Conservation (phyloP, 1,140 invertebrate species). For the Fopius arisanus region DNA sequence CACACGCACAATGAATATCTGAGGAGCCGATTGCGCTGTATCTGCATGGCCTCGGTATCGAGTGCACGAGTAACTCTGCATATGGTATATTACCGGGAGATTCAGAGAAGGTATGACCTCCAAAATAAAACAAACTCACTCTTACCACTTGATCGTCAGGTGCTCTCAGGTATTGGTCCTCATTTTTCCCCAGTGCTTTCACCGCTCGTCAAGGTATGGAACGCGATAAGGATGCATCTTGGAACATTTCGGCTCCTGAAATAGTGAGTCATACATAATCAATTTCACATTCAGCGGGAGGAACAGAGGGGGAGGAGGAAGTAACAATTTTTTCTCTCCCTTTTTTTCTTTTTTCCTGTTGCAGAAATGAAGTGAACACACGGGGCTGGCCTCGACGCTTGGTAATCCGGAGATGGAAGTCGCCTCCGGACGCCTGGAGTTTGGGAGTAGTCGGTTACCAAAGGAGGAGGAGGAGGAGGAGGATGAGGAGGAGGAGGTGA, state of each 20-base stretch:
- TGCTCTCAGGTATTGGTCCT: not conserved
- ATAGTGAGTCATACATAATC: not conserved
- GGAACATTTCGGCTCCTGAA: not conserved
- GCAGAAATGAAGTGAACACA: not conserved
- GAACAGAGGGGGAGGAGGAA: not conserved
- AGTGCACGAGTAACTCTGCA: not conserved
- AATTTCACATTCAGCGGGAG: not conserved
- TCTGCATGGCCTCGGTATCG: not conserved
- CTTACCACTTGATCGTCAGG: not conserved
- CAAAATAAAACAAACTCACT: not conserved
- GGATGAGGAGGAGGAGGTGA: not conserved
- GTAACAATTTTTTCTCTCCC: not conserved
- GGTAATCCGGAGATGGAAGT: constrained; percentile 27
- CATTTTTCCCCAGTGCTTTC: not conserved
- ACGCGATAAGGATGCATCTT: not conserved
- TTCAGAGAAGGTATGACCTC: not conserved
- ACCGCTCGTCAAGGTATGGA: not conserved
- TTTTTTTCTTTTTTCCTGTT: not conserved
- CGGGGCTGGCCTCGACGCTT: not conserved
- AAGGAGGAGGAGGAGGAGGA: not conserved
- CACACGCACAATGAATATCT: constrained; percentile 10
- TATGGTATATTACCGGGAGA: not conserved
- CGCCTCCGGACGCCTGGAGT: not conserved
- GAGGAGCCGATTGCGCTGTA: not conserved
- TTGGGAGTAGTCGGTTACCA: not conserved